Evolutionary conservation across 2,113 vertebrate species (phyloP).

Genomic region (Geothlypis trichas): DNA sequence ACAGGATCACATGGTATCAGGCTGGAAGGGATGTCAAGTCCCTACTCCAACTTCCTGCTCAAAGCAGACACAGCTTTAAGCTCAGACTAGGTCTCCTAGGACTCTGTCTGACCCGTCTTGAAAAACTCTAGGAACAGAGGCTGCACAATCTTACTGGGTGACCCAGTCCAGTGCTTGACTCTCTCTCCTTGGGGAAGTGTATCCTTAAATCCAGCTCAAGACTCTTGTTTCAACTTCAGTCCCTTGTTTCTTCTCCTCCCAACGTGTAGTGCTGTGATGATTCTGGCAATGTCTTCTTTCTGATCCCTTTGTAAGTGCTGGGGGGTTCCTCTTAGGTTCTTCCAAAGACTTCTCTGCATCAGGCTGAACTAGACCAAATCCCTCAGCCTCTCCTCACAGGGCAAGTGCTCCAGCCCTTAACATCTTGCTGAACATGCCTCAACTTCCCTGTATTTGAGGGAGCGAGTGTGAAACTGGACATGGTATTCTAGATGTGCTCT

Average conservation of each 20-base stretch:
- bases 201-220: background rate
- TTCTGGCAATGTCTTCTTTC: background rate
- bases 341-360: background rate
- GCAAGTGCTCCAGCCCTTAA: background rate
- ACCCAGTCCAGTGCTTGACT: background rate
- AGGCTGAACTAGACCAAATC: background rate
- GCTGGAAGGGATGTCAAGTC: background rate
- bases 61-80: background rate
- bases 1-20: background rate
- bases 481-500: background rate
- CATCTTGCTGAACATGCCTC: background rate
- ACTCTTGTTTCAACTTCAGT: background rate
- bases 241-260: background rate
- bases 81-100: background rate
- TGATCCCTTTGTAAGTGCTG: accelerated
- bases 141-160: background rate
- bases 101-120: background rate
- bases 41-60: background rate
- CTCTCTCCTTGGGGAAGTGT: background rate
- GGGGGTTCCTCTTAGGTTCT: background rate
- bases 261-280: background rate
- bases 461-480: background rate
- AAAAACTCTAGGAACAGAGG: background rate
- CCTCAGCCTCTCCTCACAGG: background rate
- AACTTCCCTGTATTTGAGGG: background rate